Percentiles rank a stretch among this genome's conserved stretches.
These are phyloP conservation scores for Elysia chlorotica DNA, from an alignment of 1,140 invertebrate species.

Conservation along the genomic window DNA sequence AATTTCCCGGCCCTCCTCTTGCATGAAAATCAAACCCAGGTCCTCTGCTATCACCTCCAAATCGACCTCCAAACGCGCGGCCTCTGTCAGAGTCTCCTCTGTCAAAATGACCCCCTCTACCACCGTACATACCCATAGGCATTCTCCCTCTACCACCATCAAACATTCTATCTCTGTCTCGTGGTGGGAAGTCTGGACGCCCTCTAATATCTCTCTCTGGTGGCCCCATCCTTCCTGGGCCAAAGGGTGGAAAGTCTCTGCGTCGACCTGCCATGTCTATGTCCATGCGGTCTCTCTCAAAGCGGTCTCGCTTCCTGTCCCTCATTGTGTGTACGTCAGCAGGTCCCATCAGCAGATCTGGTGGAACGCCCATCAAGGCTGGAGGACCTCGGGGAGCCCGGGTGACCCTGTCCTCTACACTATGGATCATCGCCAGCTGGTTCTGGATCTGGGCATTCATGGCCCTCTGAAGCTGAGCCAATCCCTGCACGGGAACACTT, in stretches of 20 bases:
- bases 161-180: not conserved
- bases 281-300: no score
- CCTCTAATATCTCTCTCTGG: not conserved
- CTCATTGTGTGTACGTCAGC: not conserved
- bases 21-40: not conserved
- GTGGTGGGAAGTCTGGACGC: not conserved
- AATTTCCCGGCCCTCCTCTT: not conserved
- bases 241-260: no score
- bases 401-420: not conserved
- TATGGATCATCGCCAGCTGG: not conserved
- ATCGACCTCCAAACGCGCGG: not conserved
- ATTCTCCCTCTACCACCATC: not conserved
- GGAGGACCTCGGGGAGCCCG: no score
- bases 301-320: not conserved
- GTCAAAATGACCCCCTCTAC: not conserved
- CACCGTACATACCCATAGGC: no score
- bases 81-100: not conserved
- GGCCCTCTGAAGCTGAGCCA: not conserved
- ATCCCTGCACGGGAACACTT: not conserved
- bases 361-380: not conserved
- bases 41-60: not conserved
- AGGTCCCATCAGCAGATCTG: not conserved
- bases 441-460: conserved; percentile 4
- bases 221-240: no score
- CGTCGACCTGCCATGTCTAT: no score